These are phyloP conservation scores for Thecocarcelia acutangulata DNA, from an alignment of 2,888 invertebrate species.

Conservation along the genomic window DNA sequence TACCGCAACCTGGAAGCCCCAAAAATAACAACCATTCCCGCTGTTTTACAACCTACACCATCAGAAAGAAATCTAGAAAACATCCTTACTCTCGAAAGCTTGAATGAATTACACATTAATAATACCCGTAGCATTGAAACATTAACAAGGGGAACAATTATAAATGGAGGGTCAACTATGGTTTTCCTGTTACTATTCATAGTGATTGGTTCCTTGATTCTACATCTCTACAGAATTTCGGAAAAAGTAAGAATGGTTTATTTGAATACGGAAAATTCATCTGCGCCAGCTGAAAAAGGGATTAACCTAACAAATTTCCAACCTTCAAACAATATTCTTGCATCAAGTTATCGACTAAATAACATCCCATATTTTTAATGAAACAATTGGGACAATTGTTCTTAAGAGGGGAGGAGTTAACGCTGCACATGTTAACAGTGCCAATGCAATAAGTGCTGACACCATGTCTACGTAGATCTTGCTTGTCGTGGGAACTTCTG, in stretches of 20 bases:
- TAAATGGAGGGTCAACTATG: constrained; percentile 33
- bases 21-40: constrained; percentile 33
- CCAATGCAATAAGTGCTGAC: no score
- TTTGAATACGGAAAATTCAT: neutral
- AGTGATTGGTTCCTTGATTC: constrained; percentile 17
- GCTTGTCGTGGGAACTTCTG: no score
- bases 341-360: no score
- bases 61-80: constrained; percentile 23
- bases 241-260: constrained; percentile 1
- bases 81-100: constrained; percentile 25
- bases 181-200: neutral
- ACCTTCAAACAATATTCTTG: no score
- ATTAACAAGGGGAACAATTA: constrained; percentile 9
- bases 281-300: no score
- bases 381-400: no score
- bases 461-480: no score
- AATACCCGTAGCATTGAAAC: constrained; percentile 11
- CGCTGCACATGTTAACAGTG: neutral
- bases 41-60: constrained; percentile 31
- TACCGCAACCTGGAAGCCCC: constrained; percentile 34
- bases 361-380: no score
- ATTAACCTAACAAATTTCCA: no score
- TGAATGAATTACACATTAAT: constrained; percentile 25
- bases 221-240: constrained; percentile 15
- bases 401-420: no score